Base-by-base conservation (phyloP, 2,797 vertebrate genomes). In the Loriculus beryllinus region DNA sequence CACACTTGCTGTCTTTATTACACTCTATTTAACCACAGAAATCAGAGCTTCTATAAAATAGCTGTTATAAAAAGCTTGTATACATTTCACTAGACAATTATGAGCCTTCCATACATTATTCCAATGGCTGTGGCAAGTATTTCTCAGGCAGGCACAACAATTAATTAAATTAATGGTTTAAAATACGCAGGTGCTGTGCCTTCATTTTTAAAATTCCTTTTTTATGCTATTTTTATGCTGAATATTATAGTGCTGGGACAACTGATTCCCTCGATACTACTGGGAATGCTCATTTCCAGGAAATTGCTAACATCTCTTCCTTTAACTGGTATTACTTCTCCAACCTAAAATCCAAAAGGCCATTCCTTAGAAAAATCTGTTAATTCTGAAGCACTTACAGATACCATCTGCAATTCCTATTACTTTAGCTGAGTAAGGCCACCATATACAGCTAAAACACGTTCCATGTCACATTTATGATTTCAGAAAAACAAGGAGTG, bases 151-250 rank as follows among this genome's bases (percentile, higher is more conserved):
- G 63, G 57, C 39, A 69, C 59, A 69, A 54, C 43, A 85, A 81
- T 89, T 94, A 94, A 90, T 85, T 86, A 90, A 93, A 90, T 84
- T 60, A 85, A 47, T 85, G 52, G n/a, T 81, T 95, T 81, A 51
- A 94, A 93, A 95, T 54, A 68, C 29, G 14, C 9, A 22, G 40
- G n/a, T 92, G 28, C 81, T 65, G 12, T 62, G 49, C 26, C 79
- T 93, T 78, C 35, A 47, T 78, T 89, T 92, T 65, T 29, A 23
- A 70, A 80, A 80, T 62, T 64, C 56, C 31, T 71, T 85, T 75
- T 93, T 85, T 62, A 81, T 72, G 54, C 28, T 90, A 23, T 71
- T 90, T 88, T n/a, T 26, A 39, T 60, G 42, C n/a, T 77, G 78
- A 91, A 77, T 82, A 43, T 79, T 77, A 39, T 35, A 82, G 54